Base-by-base conservation (phyloP, 1,140 invertebrate genomes). In the Phocides pigmalion region DNA sequence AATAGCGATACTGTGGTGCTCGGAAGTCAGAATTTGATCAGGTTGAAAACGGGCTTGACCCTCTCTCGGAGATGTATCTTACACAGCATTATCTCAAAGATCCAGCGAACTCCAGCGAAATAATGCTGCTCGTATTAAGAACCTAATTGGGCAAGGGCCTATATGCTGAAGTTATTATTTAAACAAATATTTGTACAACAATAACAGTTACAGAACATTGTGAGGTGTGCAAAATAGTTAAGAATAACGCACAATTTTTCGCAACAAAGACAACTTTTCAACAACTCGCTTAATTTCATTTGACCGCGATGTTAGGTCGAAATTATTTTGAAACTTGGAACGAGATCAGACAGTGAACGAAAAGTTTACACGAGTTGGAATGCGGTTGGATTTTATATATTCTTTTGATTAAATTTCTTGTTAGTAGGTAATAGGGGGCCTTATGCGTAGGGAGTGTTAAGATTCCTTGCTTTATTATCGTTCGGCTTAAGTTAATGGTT, bases 331-430 rank as follows among this genome's bases (percentile, higher is more conserved):
- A 51, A 51, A 51, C 28, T 51, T 51, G 9, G 49, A 51, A 17
- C 15, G 28, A 51, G 19, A 51, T 25, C 16, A 37, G 49, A 51
- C 15, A 35, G 11, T 32, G 16, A 35, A 51, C 3, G 5, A 35
- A 37, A 35, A 51, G 25, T 51, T 50, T 51, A 51, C 32, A 37
- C 15, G 28, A 51, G 49, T 51, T 51, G 46, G 12, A n/a, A 49
- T 49, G 22, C 22, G 19, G 22, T 28, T 12, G 49, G 28, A 11
- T 51, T 51, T 37, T 37, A 51, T 51, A 17, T 51, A 51, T 37
- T 51, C 49, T 51, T 35, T 51, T 37, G 49, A 51, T 37, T 28
- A 51, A 51, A 51, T 51, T 51, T 37, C 49, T 51, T 51, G 28
- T 9, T 37, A 37, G 28, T 51, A n/a, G n/a, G n/a, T 51, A 51